These are phyloP conservation scores for Sinodicranocentrus sp. DNA, from an alignment of 2,888 invertebrate genomes.

Conservation along the genomic window DNA sequence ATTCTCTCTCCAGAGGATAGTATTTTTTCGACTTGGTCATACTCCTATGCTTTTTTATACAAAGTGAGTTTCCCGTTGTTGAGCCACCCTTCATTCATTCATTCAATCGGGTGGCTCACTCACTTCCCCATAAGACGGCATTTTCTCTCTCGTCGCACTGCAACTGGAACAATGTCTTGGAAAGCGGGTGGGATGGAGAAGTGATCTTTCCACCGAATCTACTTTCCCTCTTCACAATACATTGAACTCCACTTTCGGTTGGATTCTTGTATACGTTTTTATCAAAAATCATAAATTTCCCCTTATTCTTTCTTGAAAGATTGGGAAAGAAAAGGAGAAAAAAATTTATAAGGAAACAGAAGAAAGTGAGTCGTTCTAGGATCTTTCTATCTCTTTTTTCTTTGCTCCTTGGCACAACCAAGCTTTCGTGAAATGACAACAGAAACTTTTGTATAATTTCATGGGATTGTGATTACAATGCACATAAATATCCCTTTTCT, in stretches of 20 bases:
- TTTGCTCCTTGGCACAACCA: too few species aligned
- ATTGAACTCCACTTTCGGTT: constrained; percentile 53
- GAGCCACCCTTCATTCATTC: constrained; percentile 75
- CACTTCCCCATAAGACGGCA: not conserved
- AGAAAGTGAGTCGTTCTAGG: not conserved
- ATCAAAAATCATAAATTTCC: constrained; percentile 63
- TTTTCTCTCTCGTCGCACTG: not conserved
- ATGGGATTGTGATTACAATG: constrained; percentile 63
- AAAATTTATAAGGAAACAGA: not conserved
- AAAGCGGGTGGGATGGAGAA: not conserved
- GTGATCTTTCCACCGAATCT: not conserved
- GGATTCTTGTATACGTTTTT: constrained; percentile 18
- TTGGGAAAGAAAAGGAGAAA: constrained; percentile 15
- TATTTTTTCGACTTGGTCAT: constrained; percentile 26
- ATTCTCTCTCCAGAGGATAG: constrained; percentile 68
- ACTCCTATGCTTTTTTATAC: constrained; percentile 34
- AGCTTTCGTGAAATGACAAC: constrained; percentile 40
- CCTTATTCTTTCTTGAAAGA: constrained; percentile 13
- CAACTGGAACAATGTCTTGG: constrained; percentile 7
- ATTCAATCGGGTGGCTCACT: constrained; percentile 43
- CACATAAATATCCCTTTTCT: constrained; percentile 53
- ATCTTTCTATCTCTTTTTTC: too few species aligned
- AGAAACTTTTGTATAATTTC: constrained; percentile 60
- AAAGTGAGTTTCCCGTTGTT: too few species aligned
- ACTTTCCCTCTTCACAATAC: constrained; percentile 50